A percentile compares a stretch with the other conserved stretches of the same genome.
These are phyloP conservation scores for Oopsacas minuta DNA, from an alignment of 37 sponge, comb jelly and placozoan genomes.

Conservation along the genomic window DNA sequence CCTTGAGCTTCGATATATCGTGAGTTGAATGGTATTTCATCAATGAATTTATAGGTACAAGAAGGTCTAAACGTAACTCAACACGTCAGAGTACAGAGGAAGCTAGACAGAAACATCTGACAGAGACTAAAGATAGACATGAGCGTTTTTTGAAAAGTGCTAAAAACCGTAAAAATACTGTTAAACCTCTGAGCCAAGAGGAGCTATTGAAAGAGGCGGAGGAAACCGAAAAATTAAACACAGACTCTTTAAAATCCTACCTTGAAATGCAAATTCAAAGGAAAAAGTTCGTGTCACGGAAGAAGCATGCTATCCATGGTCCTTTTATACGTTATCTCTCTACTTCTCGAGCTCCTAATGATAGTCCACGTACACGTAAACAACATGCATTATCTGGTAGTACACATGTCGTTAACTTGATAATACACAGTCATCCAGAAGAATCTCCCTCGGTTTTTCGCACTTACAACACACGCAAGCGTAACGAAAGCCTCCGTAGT, in stretches of 20 bases:
- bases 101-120: not conserved
- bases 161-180: not conserved
- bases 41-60: not conserved
- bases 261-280: slow-evolving; percentile 70
- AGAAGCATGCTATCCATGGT: slow-evolving; percentile 40
- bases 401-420: not conserved
- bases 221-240: slow-evolving; percentile 74
- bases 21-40: not conserved
- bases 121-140: not conserved
- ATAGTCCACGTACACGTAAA: not conserved
- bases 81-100: not conserved
- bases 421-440: not conserved
- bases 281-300: slow-evolving; percentile 46
- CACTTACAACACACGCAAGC: slow-evolving; percentile 29
- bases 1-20: not conserved
- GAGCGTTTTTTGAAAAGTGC: not conserved
- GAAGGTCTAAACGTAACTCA: not conserved
- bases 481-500: slow-evolving; percentile 15
- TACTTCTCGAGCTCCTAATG: slow-evolving; percentile 46
- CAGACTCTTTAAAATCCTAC: slow-evolving; percentile 75
- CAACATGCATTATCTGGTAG: not conserved
- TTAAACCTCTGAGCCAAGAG: slow-evolving; percentile 56
- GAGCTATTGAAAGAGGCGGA: slow-evolving; percentile 84
- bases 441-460: slow-evolving; percentile 33
- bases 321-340: slow-evolving; percentile 68